Evolutionary conservation across 2,797 vertebrate species (phyloP), one percentile per base, ranked within the genome.

Genomic region (Anguilla obscura): DNA sequence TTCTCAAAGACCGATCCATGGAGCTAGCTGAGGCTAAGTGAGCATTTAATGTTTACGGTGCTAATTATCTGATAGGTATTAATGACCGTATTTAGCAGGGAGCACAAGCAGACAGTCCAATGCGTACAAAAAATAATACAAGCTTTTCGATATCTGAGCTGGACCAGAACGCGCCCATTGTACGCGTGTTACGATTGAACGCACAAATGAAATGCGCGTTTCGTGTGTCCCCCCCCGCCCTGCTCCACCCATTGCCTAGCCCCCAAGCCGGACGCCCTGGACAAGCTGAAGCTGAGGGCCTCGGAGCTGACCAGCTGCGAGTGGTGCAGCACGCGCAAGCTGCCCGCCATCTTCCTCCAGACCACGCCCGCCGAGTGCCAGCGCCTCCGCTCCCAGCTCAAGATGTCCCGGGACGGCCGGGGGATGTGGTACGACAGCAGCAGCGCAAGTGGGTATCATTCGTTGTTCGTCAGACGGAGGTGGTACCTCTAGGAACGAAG

Each of bases 281-380:
- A 96, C 94, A 95, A 95, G 24, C 95, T 99, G 85, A 94, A 94
- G 86, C 95, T 99, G 27, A 94, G 93, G 91, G 95, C 98, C 33
- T 97, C 98, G 3, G 97, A 97, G 93, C 95, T 99, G 92, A 97
- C 96, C 89, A 97, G 97, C 94, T 99, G 98, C 66, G 98, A 99
- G 94, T 99, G 98, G 98, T 99, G 98, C 93, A 96, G 94, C 88
- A 97, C 97, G 69, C 93, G 96, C 86, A 99, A 99, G 92, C 95
- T 99, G 56, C 98, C 98, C 0, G 97, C 99, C 48, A 93, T 99
- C 86, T 99, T 99, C 92, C 96, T 99, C 86, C 98, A 99, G 94
- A 97, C 97, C 10, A 90, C 94, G 0, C 93, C 95, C 1, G 89
- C 92, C 3, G 96, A 97, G 92, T 98, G 98, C 87, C 93, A 93